Evolutionary conservation across 2,113 vertebrate species (phyloP).

Genomic region (Phrynosoma platyrhinos): DNA sequence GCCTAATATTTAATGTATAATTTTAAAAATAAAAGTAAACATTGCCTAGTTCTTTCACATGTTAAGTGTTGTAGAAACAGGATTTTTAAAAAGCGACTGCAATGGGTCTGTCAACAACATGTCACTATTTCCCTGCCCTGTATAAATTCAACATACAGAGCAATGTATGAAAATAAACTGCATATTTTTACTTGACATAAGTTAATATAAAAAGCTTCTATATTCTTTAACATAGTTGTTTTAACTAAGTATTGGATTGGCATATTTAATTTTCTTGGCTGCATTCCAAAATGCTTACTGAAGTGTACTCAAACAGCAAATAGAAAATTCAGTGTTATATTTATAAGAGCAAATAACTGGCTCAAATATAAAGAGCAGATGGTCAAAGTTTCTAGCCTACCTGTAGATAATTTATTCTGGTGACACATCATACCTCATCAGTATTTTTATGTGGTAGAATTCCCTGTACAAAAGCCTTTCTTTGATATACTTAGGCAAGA

Average conservation of each 20-base stretch:
- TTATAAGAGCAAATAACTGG: neutral
- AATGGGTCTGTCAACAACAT: neutral
- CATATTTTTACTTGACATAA: neutral
- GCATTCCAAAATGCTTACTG: neutral
- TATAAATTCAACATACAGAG: neutral
- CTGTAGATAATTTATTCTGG: neutral
- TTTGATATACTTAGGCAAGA: neutral
- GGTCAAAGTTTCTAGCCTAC: neutral
- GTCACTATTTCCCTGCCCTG: neutral
- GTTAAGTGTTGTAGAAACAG: neutral
- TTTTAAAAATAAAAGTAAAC: neutral
- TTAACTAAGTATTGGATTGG: neutral
- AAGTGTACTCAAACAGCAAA: neutral
- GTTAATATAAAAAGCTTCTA: neutral
- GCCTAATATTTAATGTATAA: neutral
- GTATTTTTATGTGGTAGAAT: neutral
- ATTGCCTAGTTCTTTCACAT: neutral
- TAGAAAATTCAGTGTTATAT: neutral
- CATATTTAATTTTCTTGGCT: constrained; percentile 7
- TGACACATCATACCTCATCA: neutral
- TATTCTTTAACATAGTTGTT: neutral
- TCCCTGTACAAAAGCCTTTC: neutral
- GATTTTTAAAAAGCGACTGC: neutral
- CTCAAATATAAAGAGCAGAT: neutral
- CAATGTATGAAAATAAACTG: constrained; percentile 7